Evolutionary conservation across 1,140 invertebrate genomes (phyloP).

Genomic region (Argopecten irradians): DNA sequence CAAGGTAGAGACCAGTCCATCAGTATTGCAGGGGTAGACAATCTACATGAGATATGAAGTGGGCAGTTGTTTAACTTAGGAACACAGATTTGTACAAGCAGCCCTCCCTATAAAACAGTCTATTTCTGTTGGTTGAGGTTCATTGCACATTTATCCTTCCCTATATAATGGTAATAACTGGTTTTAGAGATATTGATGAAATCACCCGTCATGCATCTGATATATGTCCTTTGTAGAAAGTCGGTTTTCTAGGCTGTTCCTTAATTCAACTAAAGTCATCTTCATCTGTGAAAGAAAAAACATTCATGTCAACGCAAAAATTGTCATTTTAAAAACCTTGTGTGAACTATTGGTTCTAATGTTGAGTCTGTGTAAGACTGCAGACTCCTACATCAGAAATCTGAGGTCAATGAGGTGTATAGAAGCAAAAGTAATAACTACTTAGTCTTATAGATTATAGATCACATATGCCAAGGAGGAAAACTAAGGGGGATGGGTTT

Average conservation of each 20-base stretch:
- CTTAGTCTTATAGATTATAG: too few relatives aligned
- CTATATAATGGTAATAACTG: neutral
- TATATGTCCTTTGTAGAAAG: slow-evolving; percentile 12
- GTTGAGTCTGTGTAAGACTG: too few relatives aligned
- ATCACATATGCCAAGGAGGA: neutral
- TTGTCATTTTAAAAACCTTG: too few relatives aligned
- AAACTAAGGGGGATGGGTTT: too few relatives aligned
- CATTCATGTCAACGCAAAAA: too few relatives aligned
- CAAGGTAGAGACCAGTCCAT: neutral
- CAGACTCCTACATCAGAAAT: too few relatives aligned
- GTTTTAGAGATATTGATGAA: neutral
- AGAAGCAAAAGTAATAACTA: too few relatives aligned
- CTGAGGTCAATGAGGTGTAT: too few relatives aligned
- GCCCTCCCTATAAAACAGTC: neutral
- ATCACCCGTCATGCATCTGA: neutral
- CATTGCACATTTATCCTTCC: neutral
- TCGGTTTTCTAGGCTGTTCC: slow-evolving; percentile 32
- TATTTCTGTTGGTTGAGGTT: neutral
- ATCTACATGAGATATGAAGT: neutral
- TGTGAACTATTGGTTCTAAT: too few relatives aligned
- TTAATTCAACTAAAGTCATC: slow-evolving; percentile 26
- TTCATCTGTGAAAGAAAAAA: slow-evolving; percentile 26
- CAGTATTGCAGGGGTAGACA: neutral
- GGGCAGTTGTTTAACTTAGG: neutral
- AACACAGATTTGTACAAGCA: neutral